Evolutionary conservation across 2,113 vertebrate genomes (phyloP), one percentile per base, ranked within the genome.

Genomic region (Colossoma macropomum): DNA sequence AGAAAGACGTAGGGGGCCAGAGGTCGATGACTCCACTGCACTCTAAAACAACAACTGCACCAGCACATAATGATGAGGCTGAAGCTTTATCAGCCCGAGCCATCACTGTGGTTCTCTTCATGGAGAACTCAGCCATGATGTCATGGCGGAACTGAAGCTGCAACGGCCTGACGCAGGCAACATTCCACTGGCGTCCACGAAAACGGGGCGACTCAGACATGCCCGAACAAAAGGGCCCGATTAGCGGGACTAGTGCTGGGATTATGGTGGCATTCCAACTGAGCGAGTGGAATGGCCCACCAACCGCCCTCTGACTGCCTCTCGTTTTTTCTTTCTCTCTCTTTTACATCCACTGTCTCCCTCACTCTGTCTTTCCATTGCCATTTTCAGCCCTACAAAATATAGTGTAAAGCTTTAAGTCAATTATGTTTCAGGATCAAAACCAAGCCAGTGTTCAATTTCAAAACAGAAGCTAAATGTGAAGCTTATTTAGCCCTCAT

Each of bases 81-180:
- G 27, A 1, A 0, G 68, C 1, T 4, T 71, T 45, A 45, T 71
- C 68, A 15, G 68, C 34, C 30, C 13, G 68, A 12, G 34, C 34
- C 68, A 45, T 71, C 25, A 5, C 7, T 9, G 32, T 9, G 30
- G 30, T 38, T 70, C 11, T 10, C 66, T 17, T 34, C 19, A 21
- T 10, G 28, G 89, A 65, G 82, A 92, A 52, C 90, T 92, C 87
- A 93, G 92, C 94, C 92, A 94, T 92, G 41, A 0, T 63, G 89
- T 89, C 83, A 88, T 81, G 78, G 89, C 86, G 89, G 87, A 92
- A 91, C 90, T 88, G 91, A 89, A 92, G 91, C 93, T 82, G 54
- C 85, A 92, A 93, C 90, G 87, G 89, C 92, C 93, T 92, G 94
- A 92, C 91, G 90, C 86, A 92, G 91, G 89, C 88, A 90, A 90